phyloP scores from a whole-genome alignment of 2,797 vertebrate species.

The Macroramphosus scolopax region DNA sequence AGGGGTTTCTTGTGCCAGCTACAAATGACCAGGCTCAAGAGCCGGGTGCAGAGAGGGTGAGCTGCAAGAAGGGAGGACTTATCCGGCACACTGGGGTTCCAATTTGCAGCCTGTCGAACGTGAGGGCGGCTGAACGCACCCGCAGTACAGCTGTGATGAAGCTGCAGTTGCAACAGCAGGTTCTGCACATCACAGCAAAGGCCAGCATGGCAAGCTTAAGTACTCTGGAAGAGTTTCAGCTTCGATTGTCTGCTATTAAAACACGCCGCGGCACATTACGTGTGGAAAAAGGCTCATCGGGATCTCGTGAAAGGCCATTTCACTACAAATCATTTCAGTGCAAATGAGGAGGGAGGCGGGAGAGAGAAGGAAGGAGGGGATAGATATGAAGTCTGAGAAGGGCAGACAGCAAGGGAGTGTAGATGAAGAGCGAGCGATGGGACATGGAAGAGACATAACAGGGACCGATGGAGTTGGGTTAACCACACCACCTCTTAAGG shows the following conservation, averaged over 20 bases:
- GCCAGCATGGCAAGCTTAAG: constrained; percentile 23
- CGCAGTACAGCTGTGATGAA: constrained; percentile 19
- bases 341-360: constrained; percentile 21
- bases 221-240: constrained; percentile 19
- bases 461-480: constrained; percentile 24
- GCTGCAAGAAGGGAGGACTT: too few species aligned
- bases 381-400: constrained; percentile 25
- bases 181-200: constrained; percentile 42
- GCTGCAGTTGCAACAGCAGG: constrained; percentile 31
- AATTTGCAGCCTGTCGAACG: constrained; percentile 47
- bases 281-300: constrained; percentile 38
- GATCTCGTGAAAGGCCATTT: constrained; percentile 47
- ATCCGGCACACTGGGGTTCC: constrained; percentile 26
- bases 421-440: constrained; percentile 14
- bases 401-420: not conserved
- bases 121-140: constrained; percentile 3
- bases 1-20: constrained; percentile 21
- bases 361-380: constrained; percentile 10
- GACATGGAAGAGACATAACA: constrained; percentile 23
- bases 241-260: constrained; percentile 48
- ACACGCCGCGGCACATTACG: constrained; percentile 34
- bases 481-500: too few species aligned
- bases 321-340: constrained; percentile 36
- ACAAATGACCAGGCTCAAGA: constrained; percentile 10
- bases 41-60: not conserved